Base-by-base conservation (phyloP, 2,888 invertebrate genomes). In the Linnaemya vulpina region DNA sequence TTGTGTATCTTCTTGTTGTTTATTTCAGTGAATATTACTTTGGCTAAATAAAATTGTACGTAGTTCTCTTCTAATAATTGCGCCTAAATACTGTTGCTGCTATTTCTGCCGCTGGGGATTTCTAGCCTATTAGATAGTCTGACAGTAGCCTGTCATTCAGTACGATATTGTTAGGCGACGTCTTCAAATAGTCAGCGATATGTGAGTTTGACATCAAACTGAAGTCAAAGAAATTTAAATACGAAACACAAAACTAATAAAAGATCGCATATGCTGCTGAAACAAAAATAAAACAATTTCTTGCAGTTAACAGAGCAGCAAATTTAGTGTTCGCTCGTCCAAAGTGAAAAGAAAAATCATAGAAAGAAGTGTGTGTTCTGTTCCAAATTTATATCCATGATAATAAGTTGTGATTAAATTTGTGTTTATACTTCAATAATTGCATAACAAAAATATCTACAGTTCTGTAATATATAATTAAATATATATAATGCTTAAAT, bases 101-200 rank as follows among this genome's bases (percentile, higher is more conserved):
- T 76, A 67, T 68, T 75, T 74, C 67, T 67, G 55, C 71, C 71
- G 53, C 79, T 65, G 84, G 82, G 85, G 65, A 67, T 82, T 82
- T 78, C 65, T 81, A 74, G 86, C 83, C 83, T 81, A 81, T 81
- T 83, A 65, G 76, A 65, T 81, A 20, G 77, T 77, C 77, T 84
- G 77, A 71, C 77, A 81, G 80, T 81, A 78, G 86, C 74, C 77
- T 83, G 79, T 79, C 85, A 82, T 82, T 85, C 70, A 85, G 85
- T 85, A 85, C 67, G 60, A 67, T 53, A 79, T 75, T 75, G 82
- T 67, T 75, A 85, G 85, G 82, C 85, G 82, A 85, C 85, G 78
- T 85, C 78, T 85, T 78, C 78, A 58, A 78, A 65, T 82, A 58
- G 30, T 30, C 68, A 68, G 71, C 55, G 51, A 67, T 22, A 82